Percentiles rank a stretch among this genome's conserved stretches.
Evolutionary conservation across 2,797 vertebrate genomes (phyloP).

Genomic region (Leuciscus waleckii): DNA sequence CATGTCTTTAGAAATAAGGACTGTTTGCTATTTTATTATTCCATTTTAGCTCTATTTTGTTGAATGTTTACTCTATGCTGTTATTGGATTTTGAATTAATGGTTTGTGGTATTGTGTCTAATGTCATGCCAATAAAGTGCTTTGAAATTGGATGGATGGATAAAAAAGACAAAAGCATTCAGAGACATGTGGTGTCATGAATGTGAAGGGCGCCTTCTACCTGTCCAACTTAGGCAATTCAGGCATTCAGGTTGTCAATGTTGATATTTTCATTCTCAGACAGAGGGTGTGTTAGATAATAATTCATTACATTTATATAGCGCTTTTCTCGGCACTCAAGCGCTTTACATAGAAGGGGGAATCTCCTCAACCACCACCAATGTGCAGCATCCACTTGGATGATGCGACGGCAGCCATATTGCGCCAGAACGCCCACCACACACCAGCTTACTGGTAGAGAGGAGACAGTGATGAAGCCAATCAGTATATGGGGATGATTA

Average conservation of each 20-base stretch:
- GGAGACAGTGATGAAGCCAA: no score
- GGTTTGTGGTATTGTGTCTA: neutral
- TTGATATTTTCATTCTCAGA: neutral
- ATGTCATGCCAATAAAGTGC: neutral
- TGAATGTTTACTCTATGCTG: neutral
- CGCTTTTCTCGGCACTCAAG: no score
- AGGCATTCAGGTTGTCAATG: neutral
- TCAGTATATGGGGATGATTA: no score
- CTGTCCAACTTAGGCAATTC: constrained; percentile 16
- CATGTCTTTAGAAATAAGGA: neutral
- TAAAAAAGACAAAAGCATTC: neutral
- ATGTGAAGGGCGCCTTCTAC: constrained; percentile 50
- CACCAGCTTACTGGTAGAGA: no score
- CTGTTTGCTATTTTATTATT: neutral
- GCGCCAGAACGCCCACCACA: no score
- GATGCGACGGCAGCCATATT: no score
- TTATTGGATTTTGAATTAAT: neutral
- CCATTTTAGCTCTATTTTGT: neutral
- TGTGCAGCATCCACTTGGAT: no score
- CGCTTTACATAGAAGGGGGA: no score
- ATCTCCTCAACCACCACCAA: no score
- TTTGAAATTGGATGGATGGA: neutral
- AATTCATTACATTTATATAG: no score
- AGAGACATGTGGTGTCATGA: constrained; percentile 2
- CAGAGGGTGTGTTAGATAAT: neutral